These are phyloP conservation scores for Sebastes baramenuke DNA, from an alignment of 2,797 vertebrate genomes.

Conservation along the genomic window DNA sequence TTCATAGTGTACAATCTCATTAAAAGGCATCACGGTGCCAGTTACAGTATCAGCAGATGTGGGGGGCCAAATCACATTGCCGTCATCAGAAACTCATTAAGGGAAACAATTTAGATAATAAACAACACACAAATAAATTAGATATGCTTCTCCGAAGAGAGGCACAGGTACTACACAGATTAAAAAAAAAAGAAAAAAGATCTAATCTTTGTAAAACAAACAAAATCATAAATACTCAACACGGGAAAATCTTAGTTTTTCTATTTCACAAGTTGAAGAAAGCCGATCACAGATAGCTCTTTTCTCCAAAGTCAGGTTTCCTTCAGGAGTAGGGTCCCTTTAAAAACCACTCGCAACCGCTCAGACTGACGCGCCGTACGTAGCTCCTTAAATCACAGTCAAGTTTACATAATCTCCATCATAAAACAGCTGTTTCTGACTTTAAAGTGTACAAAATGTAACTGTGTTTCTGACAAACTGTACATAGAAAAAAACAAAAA, in stretches of 20 bases:
- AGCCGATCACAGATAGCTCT: constrained; percentile 68
- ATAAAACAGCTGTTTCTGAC: constrained; percentile 47
- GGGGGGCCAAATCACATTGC: constrained; percentile 19
- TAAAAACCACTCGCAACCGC: constrained; percentile 58
- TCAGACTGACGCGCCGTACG: neutral
- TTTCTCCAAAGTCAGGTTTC: constrained; percentile 72
- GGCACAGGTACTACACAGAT: constrained; percentile 46
- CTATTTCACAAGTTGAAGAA: constrained; percentile 75
- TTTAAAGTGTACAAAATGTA: constrained; percentile 69
- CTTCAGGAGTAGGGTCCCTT: constrained; percentile 75
- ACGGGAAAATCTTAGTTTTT: constrained; percentile 64
- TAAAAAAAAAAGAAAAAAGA: constrained; percentile 29
- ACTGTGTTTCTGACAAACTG: constrained; percentile 56
- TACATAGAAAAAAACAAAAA: constrained; percentile 52
- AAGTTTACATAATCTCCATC: constrained; percentile 56
- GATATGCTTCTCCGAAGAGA: constrained; percentile 54
- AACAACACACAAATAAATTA: constrained; percentile 76
- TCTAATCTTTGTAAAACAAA: constrained; percentile 49
- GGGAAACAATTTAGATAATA: constrained; percentile 49
- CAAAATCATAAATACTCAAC: constrained; percentile 77
- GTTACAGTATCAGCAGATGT: constrained; percentile 15
- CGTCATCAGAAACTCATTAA: constrained; percentile 33
- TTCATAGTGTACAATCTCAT: constrained; percentile 20
- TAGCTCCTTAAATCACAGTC: constrained; percentile 58
- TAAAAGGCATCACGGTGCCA: constrained; percentile 20